Percentiles rank a stretch among this genome's conserved stretches.
phyloP scores from a whole-genome alignment of 1,140 invertebrate genomes.

The Meteorus sp. region DNA sequence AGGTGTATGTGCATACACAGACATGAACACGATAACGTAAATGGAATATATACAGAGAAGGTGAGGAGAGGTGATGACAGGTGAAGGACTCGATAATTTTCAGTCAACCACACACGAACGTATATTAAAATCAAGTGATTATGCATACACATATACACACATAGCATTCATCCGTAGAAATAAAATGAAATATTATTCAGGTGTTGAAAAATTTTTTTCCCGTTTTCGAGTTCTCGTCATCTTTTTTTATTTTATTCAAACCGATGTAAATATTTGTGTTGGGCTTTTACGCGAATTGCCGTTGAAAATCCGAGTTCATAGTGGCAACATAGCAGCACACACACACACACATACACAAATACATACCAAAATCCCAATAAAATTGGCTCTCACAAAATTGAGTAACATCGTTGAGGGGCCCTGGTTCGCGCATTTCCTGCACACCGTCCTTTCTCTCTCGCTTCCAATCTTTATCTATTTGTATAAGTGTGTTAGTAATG shows the following conservation, averaged over 20 bases:
- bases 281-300: too few relatives aligned
- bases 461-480: too few relatives aligned
- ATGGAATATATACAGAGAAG: too few relatives aligned
- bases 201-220: neutral
- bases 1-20: too few relatives aligned
- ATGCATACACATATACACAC: neutral
- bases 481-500: too few relatives aligned
- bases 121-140: neutral
- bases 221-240: neutral
- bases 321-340: too few relatives aligned
- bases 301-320: conserved; percentile 2
- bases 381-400: conserved; percentile 16
- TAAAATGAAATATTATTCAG: too few relatives aligned
- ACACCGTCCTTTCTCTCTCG: conserved; percentile 1
- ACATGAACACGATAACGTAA: neutral
- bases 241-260: neutral
- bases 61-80: too few relatives aligned
- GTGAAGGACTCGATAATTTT: conserved; percentile 4
- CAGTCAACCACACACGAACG: conserved; percentile 1
- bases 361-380: conserved; percentile 14
- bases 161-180: neutral
- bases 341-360: conserved; percentile 2
- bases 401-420: conserved; percentile 14
- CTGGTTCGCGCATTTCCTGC: neutral
- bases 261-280: too few relatives aligned